Evolutionary conservation across 2,797 vertebrate genomes (phyloP).

Genomic region (Falco rusticolus): DNA sequence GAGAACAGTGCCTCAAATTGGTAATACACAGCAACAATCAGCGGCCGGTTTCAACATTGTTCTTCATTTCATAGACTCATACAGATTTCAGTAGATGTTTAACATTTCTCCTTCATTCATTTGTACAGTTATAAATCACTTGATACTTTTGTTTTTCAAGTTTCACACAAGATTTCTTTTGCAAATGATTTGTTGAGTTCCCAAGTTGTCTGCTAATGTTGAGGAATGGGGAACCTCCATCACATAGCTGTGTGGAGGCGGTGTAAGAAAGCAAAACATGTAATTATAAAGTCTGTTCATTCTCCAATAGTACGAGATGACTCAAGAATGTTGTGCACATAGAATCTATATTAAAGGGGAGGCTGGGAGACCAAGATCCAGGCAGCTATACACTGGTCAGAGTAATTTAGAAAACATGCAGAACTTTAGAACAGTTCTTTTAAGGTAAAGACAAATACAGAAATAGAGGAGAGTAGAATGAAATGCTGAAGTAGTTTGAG

Average conservation of each 20-base stretch:
- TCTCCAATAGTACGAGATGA: neutral
- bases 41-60: neutral
- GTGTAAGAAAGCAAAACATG: neutral
- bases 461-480: neutral
- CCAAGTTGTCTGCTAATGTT: neutral
- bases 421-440: neutral
- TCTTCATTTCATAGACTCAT: neutral
- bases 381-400: neutral
- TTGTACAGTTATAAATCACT: neutral
- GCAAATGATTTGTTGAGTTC: neutral
- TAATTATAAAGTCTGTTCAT: neutral
- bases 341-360: neutral
- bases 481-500: neutral
- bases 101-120: neutral
- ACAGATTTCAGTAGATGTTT: neutral
- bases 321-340: neutral
- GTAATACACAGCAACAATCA: neutral
- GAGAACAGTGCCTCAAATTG: slow-evolving; percentile 6
- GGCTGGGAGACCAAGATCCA: neutral
- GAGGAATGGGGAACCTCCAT: neutral
- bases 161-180: neutral
- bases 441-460: neutral
- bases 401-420: neutral
- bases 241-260: neutral
- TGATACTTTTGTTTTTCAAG: neutral